Evolutionary conservation across 2,797 vertebrate genomes (phyloP).

Genomic region (Babyrousa celebensis): DNA sequence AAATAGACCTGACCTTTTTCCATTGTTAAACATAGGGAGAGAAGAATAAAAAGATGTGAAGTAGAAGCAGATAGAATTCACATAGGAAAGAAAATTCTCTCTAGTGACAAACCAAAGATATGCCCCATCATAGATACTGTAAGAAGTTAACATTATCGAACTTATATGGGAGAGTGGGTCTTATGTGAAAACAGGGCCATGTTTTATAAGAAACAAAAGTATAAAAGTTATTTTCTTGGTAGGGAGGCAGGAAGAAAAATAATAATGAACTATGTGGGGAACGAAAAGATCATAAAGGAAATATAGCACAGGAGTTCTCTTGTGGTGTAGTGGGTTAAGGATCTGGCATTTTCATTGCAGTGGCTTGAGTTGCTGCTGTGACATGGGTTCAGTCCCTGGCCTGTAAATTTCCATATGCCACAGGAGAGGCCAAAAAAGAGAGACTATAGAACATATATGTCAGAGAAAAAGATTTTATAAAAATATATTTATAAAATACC

Average conservation of each 20-base stretch:
- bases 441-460: background rate
- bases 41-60: background rate
- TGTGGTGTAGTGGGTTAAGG: too few relatives aligned
- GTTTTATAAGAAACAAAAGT: constrained; percentile 36
- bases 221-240: constrained; percentile 22
- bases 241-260: background rate
- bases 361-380: too few relatives aligned
- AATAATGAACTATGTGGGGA: background rate
- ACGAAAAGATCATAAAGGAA: constrained; percentile 38
- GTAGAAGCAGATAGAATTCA: background rate
- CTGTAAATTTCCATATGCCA: too few relatives aligned
- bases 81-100: background rate
- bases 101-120: background rate
- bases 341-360: too few relatives aligned
- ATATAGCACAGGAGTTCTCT: background rate
- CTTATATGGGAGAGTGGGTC: background rate
- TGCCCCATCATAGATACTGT: background rate
- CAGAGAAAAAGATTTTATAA: constrained; percentile 18
- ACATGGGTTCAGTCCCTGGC: too few relatives aligned
- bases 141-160: background rate
- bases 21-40: background rate
- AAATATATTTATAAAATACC: background rate
- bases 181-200: background rate
- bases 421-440: too few relatives aligned
- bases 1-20: constrained; percentile 23